Evolutionary conservation across 2,888 invertebrate genomes (phyloP).

Genomic region (Camptogramma bilineatum): DNA sequence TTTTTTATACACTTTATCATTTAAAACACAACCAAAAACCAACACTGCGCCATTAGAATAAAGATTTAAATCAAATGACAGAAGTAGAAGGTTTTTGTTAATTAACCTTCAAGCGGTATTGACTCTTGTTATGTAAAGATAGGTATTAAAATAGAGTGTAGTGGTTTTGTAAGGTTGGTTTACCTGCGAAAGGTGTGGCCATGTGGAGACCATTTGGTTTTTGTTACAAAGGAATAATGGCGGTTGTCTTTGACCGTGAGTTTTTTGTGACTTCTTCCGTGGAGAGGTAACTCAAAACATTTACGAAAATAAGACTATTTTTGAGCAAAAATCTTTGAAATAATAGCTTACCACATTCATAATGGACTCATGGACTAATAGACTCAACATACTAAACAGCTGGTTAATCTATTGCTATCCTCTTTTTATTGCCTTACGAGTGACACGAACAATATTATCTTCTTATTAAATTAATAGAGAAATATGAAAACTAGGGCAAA

Average conservation of each 20-base stretch:
- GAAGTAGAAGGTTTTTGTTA: conserved; percentile 2
- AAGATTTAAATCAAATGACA: conserved; percentile 3
- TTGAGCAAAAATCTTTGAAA: background rate
- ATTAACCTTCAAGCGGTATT: conserved; percentile 1
- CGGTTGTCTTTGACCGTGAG: conserved; percentile 45
- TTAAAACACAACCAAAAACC: conserved; percentile 5
- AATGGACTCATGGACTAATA: no score
- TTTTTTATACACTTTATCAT: conserved; percentile 57
- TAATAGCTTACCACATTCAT: no score
- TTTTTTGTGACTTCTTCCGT: conserved; percentile 46
- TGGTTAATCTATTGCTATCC: no score
- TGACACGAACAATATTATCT: no score
- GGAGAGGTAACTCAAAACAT: conserved; percentile 26
- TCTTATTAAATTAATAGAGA: no score
- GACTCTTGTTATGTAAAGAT: background rate
- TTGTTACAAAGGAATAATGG: conserved; percentile 51
- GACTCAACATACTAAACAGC: no score
- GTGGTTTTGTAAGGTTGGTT: conserved; percentile 39
- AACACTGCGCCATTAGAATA: background rate
- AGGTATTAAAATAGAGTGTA: conserved; percentile 18
- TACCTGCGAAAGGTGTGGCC: conserved; percentile 64
- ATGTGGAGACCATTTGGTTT: conserved; percentile 54
- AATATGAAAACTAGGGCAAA: no score
- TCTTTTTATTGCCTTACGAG: no score
- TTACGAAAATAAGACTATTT: background rate